phyloP scores from a whole-genome alignment of 2,888 invertebrate species.

The Hyposoter didymator region DNA sequence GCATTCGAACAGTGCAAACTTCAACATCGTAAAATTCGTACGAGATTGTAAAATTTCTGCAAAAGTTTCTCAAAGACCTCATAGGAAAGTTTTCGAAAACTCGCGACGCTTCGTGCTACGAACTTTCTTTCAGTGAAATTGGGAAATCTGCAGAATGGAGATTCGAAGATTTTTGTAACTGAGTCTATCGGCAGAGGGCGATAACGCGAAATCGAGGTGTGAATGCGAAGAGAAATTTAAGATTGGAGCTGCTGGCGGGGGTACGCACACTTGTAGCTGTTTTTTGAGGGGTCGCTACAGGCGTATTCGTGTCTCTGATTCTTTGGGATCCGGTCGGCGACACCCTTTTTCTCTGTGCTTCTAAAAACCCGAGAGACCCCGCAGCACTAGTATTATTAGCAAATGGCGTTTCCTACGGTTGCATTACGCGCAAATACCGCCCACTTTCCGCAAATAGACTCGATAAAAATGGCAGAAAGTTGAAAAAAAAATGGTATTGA shows the following conservation, averaged over 20 bases:
- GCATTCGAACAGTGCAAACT: no score
- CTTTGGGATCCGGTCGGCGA: not conserved
- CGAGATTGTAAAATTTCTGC: no score
- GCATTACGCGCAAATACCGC: not conserved
- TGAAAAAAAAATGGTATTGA: not conserved
- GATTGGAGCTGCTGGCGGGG: not conserved
- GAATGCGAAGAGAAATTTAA: not conserved
- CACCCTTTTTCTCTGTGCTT: not conserved
- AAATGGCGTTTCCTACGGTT: not conserved
- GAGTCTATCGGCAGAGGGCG: not conserved
- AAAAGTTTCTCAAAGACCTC: no score
- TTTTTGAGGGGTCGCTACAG: not conserved
- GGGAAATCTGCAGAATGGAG: no score
- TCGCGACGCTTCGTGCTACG: no score
- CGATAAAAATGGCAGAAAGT: no score
- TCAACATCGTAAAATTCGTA: no score
- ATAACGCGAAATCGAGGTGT: not conserved
- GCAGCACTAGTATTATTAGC: not conserved
- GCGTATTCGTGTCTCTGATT: not conserved
- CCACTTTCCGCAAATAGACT: not conserved
- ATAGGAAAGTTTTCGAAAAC: no score
- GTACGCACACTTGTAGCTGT: slow-evolving; percentile 9
- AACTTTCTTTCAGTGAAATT: no score
- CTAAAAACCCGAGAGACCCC: not conserved
- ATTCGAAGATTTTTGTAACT: no score